Evolutionary conservation across 2,888 invertebrate genomes (phyloP).

Genomic region (Amphipoea oculea): DNA sequence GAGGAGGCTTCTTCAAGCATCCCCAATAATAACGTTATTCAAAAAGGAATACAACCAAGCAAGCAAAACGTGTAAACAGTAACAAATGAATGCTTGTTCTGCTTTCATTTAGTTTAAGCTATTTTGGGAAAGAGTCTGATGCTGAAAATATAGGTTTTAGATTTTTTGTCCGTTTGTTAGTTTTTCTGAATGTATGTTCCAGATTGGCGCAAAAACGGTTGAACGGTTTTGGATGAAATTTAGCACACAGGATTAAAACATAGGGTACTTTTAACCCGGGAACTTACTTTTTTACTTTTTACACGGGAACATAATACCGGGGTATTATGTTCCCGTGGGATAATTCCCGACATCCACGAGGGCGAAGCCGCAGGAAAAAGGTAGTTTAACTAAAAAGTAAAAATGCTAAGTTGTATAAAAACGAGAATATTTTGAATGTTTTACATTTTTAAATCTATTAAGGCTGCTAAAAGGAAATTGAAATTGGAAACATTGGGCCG

Average conservation of each 20-base stretch:
- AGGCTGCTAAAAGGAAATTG: conserved; percentile 48
- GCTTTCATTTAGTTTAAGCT: neutral
- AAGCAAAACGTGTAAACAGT: neutral
- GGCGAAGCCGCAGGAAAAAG: too few relatives aligned
- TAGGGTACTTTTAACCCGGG: neutral
- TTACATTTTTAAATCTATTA: conserved; percentile 32
- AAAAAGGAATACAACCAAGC: neutral
- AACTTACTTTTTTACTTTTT: too few relatives aligned
- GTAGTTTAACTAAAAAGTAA: too few relatives aligned
- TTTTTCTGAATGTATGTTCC: too few relatives aligned
- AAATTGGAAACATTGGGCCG: conserved; percentile 61
- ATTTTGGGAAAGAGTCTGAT: too few relatives aligned
- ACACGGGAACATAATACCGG: too few relatives aligned
- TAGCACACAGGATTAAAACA: neutral
- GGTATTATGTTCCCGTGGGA: neutral
- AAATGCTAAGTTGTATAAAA: neutral
- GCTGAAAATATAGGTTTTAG: too few relatives aligned
- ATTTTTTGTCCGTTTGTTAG: too few relatives aligned
- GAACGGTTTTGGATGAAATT: neutral
- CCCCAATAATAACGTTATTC: neutral
- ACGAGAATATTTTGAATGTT: conserved; percentile 26
- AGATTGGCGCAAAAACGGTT: too few relatives aligned
- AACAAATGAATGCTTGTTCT: neutral
- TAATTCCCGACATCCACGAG: neutral
- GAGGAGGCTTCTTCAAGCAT: too few relatives aligned